Conservation (phyloP, 1,140 invertebrate species). For the Cyclargus thomasi region DNA sequence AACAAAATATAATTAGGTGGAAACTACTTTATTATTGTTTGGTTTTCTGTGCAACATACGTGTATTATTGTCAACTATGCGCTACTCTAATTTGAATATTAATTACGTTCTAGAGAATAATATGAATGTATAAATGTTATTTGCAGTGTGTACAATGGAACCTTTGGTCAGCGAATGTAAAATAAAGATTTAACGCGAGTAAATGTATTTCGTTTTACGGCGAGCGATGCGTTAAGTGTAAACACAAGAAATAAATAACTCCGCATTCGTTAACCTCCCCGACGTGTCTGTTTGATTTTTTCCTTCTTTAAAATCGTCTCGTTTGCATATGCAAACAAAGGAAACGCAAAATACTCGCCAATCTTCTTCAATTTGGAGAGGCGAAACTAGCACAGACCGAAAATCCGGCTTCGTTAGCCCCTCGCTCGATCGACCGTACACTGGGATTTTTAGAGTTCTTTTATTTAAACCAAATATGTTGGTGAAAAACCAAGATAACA, state of each 20-base stretch:
- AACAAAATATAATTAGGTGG: too few species aligned
- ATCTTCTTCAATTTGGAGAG: slow-evolving; percentile 16
- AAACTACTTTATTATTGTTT: too few species aligned
- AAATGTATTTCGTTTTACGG: not conserved
- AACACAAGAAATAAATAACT: not conserved
- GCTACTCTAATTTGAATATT: not conserved
- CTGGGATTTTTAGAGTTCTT: not conserved
- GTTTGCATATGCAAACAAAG: slow-evolving; percentile 1
- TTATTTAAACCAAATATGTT: slow-evolving; percentile 10
- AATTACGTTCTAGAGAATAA: not conserved
- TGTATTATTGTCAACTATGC: not conserved
- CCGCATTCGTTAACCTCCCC: not conserved
- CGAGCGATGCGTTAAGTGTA: not conserved
- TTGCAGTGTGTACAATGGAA: not conserved
- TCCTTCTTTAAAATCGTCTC: not conserved
- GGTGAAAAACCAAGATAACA: slow-evolving; percentile 9
- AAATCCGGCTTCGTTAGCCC: slow-evolving; percentile 21
- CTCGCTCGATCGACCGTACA: not conserved
- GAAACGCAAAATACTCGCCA: slow-evolving; percentile 4
- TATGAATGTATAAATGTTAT: not conserved
- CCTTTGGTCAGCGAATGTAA: not conserved
- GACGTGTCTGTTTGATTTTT: not conserved
- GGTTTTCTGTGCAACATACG: not conserved
- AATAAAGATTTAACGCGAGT: not conserved
- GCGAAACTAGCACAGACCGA: slow-evolving; percentile 4